These are phyloP conservation scores for Stomatorhinus walkeri DNA, from an alignment of 2,797 vertebrate genomes.

Conservation along the genomic window DNA sequence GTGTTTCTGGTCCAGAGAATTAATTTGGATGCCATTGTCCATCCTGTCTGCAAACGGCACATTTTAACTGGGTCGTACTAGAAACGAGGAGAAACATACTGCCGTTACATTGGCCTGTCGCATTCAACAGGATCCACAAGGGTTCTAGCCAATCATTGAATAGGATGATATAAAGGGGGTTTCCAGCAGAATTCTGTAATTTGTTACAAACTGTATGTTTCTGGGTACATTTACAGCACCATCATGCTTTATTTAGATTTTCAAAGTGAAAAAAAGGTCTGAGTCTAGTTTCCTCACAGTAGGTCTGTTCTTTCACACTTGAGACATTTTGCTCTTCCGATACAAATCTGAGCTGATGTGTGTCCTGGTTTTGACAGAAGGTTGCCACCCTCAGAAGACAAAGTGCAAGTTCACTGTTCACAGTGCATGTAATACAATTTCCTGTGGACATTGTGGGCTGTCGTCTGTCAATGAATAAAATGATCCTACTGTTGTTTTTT, in stretches of 20 bases:
- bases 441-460: slow-evolving; percentile 8
- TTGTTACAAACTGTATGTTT: background rate
- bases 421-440: slow-evolving; percentile 9
- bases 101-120: background rate
- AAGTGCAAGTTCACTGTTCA: slow-evolving; percentile 1
- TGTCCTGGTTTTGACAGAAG: background rate
- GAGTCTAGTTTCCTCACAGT: background rate
- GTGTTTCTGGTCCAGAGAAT: background rate
- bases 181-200: background rate
- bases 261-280: background rate
- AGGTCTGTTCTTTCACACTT: background rate
- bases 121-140: background rate
- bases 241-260: background rate
- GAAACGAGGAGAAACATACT: background rate
- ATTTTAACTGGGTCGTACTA: background rate
- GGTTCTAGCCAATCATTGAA: background rate
- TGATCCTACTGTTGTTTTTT: background rate
- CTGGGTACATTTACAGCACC: background rate
- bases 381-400: background rate
- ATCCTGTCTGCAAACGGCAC: background rate
- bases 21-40: background rate
- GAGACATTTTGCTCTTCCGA: background rate
- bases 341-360: background rate
- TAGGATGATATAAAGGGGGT: background rate
- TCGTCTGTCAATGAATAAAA: background rate